phyloP scores from a whole-genome alignment of 2,113 vertebrate genomes.

The Halcyon malimbica region DNA sequence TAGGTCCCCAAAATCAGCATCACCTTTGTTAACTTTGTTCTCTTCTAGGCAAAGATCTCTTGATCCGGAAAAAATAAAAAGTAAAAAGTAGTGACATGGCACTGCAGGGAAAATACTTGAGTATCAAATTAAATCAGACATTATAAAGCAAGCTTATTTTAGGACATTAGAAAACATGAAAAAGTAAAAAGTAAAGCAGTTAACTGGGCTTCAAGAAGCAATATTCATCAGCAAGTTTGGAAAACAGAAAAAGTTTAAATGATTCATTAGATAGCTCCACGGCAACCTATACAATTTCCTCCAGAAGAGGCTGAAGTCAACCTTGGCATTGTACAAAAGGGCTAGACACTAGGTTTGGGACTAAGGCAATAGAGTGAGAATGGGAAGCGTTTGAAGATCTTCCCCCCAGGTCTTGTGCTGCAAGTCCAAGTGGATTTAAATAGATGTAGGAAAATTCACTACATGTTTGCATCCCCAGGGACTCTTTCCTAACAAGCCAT shows the following conservation, averaged over 20 bases:
- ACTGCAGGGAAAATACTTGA: not conserved
- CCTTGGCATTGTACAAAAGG: rapidly evolving
- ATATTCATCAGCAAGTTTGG: not conserved
- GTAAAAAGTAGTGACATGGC: not conserved
- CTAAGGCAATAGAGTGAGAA: not conserved
- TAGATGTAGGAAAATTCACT: not conserved
- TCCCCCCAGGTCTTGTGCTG: rapidly evolving
- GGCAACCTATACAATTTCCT: not conserved
- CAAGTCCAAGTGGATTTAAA: not conserved
- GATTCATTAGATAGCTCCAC: not conserved
- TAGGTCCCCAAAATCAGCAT: not conserved
- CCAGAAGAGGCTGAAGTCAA: rapidly evolving
- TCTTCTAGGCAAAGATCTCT: not conserved
- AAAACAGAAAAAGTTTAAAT: not conserved
- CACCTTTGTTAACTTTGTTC: not conserved
- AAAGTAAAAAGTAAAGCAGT: not conserved
- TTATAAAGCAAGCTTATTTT: not conserved
- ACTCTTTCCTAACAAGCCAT: not conserved
- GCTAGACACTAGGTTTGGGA: not conserved
- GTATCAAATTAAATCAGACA: not conserved
- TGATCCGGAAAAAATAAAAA: not conserved
- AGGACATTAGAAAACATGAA: not conserved
- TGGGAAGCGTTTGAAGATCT: not conserved
- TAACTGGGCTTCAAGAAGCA: not conserved
- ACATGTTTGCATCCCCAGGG: not conserved